Base-by-base conservation (phyloP, 2,888 invertebrate species). In the Drosophila eohydei region DNA sequence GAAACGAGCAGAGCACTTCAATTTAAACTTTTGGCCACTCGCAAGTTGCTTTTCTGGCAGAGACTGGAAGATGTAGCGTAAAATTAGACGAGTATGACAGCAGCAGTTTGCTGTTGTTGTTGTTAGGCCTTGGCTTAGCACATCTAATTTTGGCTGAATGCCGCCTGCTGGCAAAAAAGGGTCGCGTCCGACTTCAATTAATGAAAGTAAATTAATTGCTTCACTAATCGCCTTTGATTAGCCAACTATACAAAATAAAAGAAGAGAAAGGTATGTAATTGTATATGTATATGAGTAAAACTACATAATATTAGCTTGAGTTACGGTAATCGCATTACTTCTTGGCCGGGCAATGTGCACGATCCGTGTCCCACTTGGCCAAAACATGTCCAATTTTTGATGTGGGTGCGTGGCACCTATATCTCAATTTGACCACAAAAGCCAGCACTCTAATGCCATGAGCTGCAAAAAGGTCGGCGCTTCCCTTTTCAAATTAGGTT, bases 381-480 rank as follows among this genome's bases (percentile, higher is more conserved):
- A 40, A 60, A 50, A 67, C 57, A 74, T 71, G 80, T 79, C 80
- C 57, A 55, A 61, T 56, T 85, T 73, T 73, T 83, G 86, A 85
- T 61, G 55, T 80, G 80, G 86, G 88, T 83, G 61, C 63, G 43
- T 70, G 65, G 64, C 71, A 80, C 73, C 78, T 80, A 83, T 73
- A 80, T 86, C 80, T 86, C 73, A 86, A 83, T 86, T 83, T 80
- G 77, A 80, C 83, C 80, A 88, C 83, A 88, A 86, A 88, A 82
- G 80, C 81, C 60, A 51, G 74, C 61, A 66, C 63, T 69, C 71
- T 72, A 83, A 74, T 83, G 65, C 82, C 78, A 40, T 54, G 63
- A 71, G 58, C 66, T 61, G 63, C 75, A 80, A 77, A 56, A 80
- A 68, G 66, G 69, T 59, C 52, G 14, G 55, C 44, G 46, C 74